Evolutionary conservation across 2,113 vertebrate genomes (phyloP).

Genomic region (Numenius arquata): DNA sequence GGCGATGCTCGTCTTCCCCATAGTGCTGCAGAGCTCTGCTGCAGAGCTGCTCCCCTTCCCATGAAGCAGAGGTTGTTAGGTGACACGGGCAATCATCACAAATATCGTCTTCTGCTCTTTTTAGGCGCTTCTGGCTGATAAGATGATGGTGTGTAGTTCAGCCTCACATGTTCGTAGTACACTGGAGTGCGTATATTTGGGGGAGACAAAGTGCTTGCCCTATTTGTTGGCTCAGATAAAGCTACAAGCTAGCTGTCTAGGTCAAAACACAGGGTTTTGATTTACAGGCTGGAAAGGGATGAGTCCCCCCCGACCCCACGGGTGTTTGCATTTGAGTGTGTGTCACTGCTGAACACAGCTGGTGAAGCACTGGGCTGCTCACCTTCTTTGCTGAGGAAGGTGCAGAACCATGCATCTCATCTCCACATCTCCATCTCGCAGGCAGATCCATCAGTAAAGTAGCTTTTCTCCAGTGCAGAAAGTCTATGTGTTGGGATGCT

Average conservation of each 20-base stretch:
- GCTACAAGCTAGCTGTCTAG: background rate
- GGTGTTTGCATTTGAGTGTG: background rate
- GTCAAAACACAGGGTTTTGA: background rate
- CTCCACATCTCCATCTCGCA: accelerated
- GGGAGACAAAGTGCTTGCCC: background rate
- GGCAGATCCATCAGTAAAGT: background rate
- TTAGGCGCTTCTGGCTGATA: background rate
- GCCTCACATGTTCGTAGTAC: background rate
- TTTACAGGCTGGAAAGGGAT: background rate
- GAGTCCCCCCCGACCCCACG: accelerated
- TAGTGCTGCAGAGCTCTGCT: background rate
- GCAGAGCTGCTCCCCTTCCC: background rate
- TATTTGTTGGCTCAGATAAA: background rate
- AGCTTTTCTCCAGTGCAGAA: background rate
- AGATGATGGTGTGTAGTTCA: background rate
- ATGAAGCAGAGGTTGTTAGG: background rate
- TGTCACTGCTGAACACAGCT: accelerated
- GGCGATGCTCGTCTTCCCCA: background rate
- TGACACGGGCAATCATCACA: accelerated
- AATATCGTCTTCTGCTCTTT: background rate
- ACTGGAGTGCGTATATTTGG: background rate
- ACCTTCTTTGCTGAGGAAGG: background rate
- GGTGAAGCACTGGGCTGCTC: background rate
- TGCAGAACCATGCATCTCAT: background rate
- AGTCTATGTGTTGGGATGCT: background rate